Evolutionary conservation across 35 echinoderm and acorn worm genomes (phyloP).

Genomic region (Heliocidaris tuberculata): DNA sequence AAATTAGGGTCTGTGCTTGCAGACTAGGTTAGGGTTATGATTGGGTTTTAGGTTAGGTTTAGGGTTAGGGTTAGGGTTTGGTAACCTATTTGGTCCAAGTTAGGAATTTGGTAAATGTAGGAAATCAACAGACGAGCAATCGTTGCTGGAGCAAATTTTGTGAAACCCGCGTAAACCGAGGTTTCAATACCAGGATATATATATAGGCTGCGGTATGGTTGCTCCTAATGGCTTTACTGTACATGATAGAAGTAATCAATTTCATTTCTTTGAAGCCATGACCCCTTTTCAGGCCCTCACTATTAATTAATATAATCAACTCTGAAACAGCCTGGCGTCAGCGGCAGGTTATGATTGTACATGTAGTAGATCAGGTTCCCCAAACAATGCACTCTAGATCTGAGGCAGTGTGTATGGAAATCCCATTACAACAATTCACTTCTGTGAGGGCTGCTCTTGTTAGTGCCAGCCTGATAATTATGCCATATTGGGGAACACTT

Average conservation of each 20-base stretch:
- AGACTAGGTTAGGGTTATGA: too few relatives aligned
- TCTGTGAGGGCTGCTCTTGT: background rate
- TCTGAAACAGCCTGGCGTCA: background rate
- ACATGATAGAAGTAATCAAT: background rate
- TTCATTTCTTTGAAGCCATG: background rate
- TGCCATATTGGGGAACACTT: background rate
- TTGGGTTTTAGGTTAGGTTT: too few relatives aligned
- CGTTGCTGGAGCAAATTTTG: too few relatives aligned
- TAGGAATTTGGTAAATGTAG: too few relatives aligned
- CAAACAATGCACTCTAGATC: background rate
- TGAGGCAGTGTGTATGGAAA: background rate
- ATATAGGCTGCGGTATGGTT: background rate
- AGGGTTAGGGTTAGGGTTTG: too few relatives aligned
- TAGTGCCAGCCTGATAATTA: background rate
- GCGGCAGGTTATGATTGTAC: background rate
- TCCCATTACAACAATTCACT: slow-evolving; percentile 10
- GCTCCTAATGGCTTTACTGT: background rate
- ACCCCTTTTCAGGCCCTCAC: background rate
- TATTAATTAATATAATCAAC: slow-evolving; percentile 8
- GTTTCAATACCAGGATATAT: background rate
- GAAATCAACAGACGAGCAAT: too few relatives aligned
- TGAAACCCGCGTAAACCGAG: too few relatives aligned
- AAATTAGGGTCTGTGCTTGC: too few relatives aligned
- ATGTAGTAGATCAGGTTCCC: background rate
- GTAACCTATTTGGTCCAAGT: too few relatives aligned